A percentile compares a stretch with the other conserved stretches of the same genome.
Conservation (phyloP, 2,888 invertebrate species). For the Zele albiditarsus region DNA sequence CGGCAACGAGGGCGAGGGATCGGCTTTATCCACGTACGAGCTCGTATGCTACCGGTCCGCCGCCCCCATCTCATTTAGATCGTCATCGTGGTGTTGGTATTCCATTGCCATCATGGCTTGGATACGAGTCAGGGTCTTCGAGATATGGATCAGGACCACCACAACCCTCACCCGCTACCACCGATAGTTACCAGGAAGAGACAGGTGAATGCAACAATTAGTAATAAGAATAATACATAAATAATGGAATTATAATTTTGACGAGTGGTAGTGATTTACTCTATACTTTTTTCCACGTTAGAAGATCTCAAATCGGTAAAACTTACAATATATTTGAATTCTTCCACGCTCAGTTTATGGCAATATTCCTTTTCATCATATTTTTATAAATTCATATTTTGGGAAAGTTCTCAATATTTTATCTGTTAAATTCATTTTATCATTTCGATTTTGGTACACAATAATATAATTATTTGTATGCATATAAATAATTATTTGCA, state of each 20-base stretch:
- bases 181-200: slow-evolving; percentile 67
- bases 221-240: too few species aligned
- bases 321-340: too few species aligned
- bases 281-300: too few species aligned
- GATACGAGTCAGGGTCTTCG: slow-evolving; percentile 66
- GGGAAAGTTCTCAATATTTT: too few species aligned
- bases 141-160: slow-evolving; percentile 67
- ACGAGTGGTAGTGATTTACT: too few species aligned
- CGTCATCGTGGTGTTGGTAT: slow-evolving; percentile 66
- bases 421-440: not conserved
- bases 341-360: too few species aligned
- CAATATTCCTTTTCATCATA: too few species aligned
- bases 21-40: slow-evolving; percentile 69
- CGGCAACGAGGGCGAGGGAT: slow-evolving; percentile 71
- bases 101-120: slow-evolving; percentile 67
- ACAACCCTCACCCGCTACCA: slow-evolving; percentile 66
- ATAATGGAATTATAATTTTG: too few species aligned
- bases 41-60: slow-evolving; percentile 70
- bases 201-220: slow-evolving; percentile 55
- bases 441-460: not conserved
- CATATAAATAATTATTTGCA: slow-evolving; percentile 3
- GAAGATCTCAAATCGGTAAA: too few species aligned
- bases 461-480: slow-evolving; percentile 7
- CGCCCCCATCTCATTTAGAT: slow-evolving; percentile 70
- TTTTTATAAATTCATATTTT: too few species aligned